phyloP scores from a whole-genome alignment of 1,140 invertebrate genomes.

The Gonatopus flavifemur region DNA sequence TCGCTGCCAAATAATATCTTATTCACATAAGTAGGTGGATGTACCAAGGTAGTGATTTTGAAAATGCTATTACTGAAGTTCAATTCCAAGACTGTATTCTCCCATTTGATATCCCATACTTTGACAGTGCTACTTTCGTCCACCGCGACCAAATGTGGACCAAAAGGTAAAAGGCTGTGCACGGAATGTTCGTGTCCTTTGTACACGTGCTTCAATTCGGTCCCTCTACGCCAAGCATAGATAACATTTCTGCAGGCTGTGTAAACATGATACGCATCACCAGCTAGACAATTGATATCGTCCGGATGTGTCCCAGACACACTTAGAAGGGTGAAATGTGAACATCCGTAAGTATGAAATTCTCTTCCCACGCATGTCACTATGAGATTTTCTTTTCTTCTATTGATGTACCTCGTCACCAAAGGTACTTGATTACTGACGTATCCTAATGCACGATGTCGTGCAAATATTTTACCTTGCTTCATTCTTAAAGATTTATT shows the following conservation, averaged over 20 bases:
- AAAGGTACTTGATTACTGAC: constrained; percentile 92
- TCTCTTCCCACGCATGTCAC: constrained; percentile 86
- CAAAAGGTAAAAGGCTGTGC: constrained; percentile 83
- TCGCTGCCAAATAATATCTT: constrained; percentile 91
- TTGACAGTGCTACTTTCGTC: constrained; percentile 77
- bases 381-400: constrained; percentile 84
- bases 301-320: constrained; percentile 79
- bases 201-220: constrained; percentile 82
- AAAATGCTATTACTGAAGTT: constrained; percentile 75
- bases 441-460: constrained; percentile 84
- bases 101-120: constrained; percentile 84
- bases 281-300: constrained; percentile 80
- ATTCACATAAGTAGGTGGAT: constrained; percentile 92
- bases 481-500: constrained; percentile 31
- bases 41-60: constrained; percentile 75
- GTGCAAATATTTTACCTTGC: constrained; percentile 77
- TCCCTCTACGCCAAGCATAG: constrained; percentile 85
- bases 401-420: constrained; percentile 80
- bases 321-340: constrained; percentile 79
- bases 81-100: constrained; percentile 68
- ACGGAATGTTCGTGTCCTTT: constrained; percentile 75
- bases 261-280: constrained; percentile 81
- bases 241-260: constrained; percentile 79
- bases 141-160: constrained; percentile 80
- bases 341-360: constrained; percentile 89